Evolutionary conservation across 2,113 vertebrate species (phyloP).

Genomic region (Sterna hirundo): DNA sequence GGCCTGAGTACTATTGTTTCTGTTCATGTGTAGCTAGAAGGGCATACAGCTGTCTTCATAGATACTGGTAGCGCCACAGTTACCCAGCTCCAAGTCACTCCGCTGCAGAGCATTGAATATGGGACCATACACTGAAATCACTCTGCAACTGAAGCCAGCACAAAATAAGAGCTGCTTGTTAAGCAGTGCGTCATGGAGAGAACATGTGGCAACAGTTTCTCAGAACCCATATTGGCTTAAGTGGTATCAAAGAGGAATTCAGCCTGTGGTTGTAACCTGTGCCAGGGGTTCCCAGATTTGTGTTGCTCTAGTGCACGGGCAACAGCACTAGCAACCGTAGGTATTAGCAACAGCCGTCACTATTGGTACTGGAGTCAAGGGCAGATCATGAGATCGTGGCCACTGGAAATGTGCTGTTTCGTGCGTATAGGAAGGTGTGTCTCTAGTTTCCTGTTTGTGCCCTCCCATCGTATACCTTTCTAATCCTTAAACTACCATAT

Average conservation of each 20-base stretch:
- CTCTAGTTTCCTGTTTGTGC: not conserved
- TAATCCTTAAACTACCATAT: not conserved
- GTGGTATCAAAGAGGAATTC: conserved; percentile 36
- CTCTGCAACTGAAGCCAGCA: not conserved
- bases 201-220: conserved; percentile 32
- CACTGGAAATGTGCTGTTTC: not conserved
- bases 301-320: not conserved
- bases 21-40: not conserved
- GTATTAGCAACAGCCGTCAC: not conserved
- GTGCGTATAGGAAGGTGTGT: fast-evolving
- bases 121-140: not conserved
- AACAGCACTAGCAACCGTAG: not conserved
- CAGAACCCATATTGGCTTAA: conserved; percentile 20
- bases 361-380: not conserved
- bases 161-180: not conserved
- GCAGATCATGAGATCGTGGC: not conserved
- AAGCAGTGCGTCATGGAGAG: not conserved
- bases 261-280: conserved; percentile 1
- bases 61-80: not conserved
- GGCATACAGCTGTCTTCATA: not conserved
- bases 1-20: not conserved
- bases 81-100: not conserved
- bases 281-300: not conserved
- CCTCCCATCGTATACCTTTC: not conserved
- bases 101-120: not conserved